Evolutionary conservation across 2,113 vertebrate species (phyloP).

Genomic region (Rhynchomys soricoides): DNA sequence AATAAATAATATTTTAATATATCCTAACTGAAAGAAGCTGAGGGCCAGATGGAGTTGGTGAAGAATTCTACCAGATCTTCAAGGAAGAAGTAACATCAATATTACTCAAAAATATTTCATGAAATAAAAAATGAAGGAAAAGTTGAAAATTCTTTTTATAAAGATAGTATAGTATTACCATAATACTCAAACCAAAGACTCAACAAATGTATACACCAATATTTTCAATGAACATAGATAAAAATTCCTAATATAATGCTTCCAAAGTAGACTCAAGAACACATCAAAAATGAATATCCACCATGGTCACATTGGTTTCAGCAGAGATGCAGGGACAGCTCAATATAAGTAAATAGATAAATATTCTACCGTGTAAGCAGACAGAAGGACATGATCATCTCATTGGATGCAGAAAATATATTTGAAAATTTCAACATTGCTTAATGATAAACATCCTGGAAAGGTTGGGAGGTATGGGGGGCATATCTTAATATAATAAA

Average conservation of each 20-base stretch:
- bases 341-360: background rate
- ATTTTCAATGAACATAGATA: background rate
- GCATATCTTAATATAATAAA: background rate
- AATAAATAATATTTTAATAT: background rate
- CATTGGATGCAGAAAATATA: background rate
- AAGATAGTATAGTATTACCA: background rate
- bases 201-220: background rate
- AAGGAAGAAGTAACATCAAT: background rate
- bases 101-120: background rate
- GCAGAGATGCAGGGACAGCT: background rate
- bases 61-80: background rate
- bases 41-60: background rate
- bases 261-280: background rate
- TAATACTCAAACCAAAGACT: background rate
- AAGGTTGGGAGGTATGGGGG: background rate
- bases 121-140: background rate
- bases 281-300: background rate
- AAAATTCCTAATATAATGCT: background rate
- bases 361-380: background rate
- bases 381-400: background rate
- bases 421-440: background rate
- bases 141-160: background rate
- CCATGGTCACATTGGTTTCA: background rate
- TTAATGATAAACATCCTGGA: background rate
- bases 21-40: background rate